Evolutionary conservation across 2,888 invertebrate genomes (phyloP).

Genomic region (Clivina fossor): DNA sequence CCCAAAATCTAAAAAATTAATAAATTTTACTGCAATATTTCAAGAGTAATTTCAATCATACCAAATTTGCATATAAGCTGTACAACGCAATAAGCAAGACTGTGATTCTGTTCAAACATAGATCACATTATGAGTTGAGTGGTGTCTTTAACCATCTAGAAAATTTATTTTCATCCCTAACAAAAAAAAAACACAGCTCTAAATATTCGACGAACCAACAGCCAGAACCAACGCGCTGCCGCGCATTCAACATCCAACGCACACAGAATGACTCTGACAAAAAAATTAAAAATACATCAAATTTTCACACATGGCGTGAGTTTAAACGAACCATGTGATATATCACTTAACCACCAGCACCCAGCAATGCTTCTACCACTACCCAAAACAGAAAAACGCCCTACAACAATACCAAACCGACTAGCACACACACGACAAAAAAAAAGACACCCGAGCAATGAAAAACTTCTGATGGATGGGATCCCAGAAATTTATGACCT

Average conservation of each 20-base stretch:
- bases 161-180: conserved; percentile 25
- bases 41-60: too few species aligned
- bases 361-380: conserved; percentile 17
- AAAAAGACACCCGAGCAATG: conserved; percentile 3
- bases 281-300: conserved; percentile 31
- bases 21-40: too few species aligned
- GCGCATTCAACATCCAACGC: neutral
- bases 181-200: too few species aligned
- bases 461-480: conserved; percentile 26
- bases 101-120: too few species aligned
- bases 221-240: neutral
- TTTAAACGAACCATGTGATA: conserved; percentile 30
- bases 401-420: conserved; percentile 23
- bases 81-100: too few species aligned
- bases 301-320: conserved; percentile 26
- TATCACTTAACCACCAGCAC: conserved; percentile 13
- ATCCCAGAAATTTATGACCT: conserved; percentile 25
- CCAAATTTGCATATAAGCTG: too few species aligned
- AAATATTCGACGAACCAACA: conserved; percentile 14
- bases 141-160: conserved; percentile 27
- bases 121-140: too few species aligned
- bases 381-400: conserved; percentile 20
- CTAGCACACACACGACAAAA: conserved; percentile 3
- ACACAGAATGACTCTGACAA: conserved; percentile 18
- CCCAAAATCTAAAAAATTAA: too few species aligned